These are phyloP conservation scores for Odocoileus virginianus DNA, from an alignment of 2,113 vertebrate genomes.

Conservation along the genomic window DNA sequence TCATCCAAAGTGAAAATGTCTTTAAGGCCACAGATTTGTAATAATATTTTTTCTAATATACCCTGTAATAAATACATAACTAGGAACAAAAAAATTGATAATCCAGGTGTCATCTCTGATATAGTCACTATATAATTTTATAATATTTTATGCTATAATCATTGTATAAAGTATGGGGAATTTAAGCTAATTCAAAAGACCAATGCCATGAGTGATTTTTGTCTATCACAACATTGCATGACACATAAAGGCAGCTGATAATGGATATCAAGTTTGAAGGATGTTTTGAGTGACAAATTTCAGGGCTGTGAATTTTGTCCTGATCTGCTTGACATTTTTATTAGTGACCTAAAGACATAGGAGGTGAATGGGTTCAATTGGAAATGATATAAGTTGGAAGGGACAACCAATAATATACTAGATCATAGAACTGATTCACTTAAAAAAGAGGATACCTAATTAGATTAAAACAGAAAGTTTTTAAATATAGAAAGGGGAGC, in stretches of 20 bases:
- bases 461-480: not conserved
- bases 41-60: slow-evolving; percentile 2
- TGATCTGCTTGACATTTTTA: not conserved
- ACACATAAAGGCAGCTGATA: not conserved
- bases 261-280: not conserved
- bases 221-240: not conserved
- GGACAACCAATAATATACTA: not conserved
- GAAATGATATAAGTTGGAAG: not conserved
- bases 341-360: not conserved
- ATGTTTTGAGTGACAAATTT: not conserved
- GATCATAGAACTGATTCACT: not conserved
- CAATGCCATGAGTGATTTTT: not conserved
- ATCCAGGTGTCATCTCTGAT: not conserved
- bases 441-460: not conserved
- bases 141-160: not conserved
- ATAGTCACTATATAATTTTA: not conserved
- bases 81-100: not conserved
- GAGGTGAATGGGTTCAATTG: not conserved
- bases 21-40: not conserved
- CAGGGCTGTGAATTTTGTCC: not conserved
- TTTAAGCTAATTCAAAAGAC: slow-evolving; percentile 26
- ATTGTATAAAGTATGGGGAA: not conserved
- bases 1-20: not conserved
- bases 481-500: not conserved
- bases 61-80: not conserved